These are phyloP conservation scores for Seira ritae DNA, from an alignment of 2,888 invertebrate genomes.

Conservation along the genomic window DNA sequence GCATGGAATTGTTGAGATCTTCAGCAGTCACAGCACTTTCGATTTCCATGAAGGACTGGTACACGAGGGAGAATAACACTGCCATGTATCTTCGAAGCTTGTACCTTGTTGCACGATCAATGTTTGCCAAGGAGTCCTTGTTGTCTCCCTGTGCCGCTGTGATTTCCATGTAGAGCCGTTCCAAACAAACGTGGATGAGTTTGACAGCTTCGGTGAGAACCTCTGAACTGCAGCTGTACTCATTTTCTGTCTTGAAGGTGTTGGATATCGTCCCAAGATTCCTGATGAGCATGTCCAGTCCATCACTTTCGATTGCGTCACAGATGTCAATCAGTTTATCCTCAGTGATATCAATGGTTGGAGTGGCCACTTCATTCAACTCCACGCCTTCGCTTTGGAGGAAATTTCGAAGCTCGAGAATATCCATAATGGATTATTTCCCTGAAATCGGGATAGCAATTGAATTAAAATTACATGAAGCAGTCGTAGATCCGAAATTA, in stretches of 20 bases:
- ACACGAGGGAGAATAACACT: conserved; percentile 59
- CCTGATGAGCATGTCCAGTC: conserved; percentile 34
- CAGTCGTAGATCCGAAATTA: too few relatives aligned
- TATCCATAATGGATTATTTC: conserved; percentile 39
- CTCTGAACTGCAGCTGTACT: conserved; percentile 29
- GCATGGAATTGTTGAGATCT: conserved; percentile 44
- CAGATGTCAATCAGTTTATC: conserved; percentile 26
- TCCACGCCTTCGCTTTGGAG: conserved; percentile 49
- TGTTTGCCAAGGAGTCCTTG: conserved; percentile 27
- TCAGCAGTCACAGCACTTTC: conserved; percentile 50
- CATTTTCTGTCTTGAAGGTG: conserved; percentile 51
- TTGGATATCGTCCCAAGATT: conserved; percentile 46
- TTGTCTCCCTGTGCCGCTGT: conserved; percentile 31
- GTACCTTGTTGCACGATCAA: conserved; percentile 34
- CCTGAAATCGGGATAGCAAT: too few relatives aligned
- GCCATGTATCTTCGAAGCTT: conserved; percentile 51
- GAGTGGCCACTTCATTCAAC: conserved; percentile 34
- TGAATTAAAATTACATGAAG: too few relatives aligned
- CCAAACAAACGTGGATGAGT: conserved; percentile 38
- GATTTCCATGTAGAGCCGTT: conserved; percentile 43
- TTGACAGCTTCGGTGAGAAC: conserved; percentile 38
- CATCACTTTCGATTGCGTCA: conserved; percentile 51
- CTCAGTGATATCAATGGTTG: conserved; percentile 38
- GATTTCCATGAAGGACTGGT: conserved; percentile 65
- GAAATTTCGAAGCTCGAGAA: conserved; percentile 50